Conservation (phyloP, 1,140 invertebrate genomes). For the Drosophila subpulchrella region DNA sequence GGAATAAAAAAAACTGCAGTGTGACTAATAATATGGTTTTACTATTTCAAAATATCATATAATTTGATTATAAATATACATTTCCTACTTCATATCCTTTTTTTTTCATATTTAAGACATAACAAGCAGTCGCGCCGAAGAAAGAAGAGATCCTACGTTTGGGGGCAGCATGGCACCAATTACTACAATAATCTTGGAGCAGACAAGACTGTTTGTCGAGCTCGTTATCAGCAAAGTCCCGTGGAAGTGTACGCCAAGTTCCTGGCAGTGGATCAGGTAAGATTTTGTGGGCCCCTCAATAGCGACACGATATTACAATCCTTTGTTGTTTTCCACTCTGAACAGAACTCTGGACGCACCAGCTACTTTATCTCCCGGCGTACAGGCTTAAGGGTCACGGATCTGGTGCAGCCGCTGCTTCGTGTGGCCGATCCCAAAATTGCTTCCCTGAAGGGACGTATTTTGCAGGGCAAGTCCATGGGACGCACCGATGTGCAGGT, state of each 20-base stretch:
- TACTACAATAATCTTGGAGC: conserved; percentile 86
- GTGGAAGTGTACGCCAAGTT: conserved; percentile 96
- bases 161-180: conserved; percentile 80
- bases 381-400: conserved; percentile 94
- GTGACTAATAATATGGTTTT: too few species aligned
- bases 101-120: conserved; percentile 25
- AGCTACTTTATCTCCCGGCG: conserved; percentile 95
- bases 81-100: neutral
- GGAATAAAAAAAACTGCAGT: too few species aligned
- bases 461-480: conserved; percentile 94
- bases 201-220: conserved; percentile 89
- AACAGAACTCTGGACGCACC: conserved; percentile 92
- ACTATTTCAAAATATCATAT: too few species aligned
- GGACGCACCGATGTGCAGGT: conserved; percentile 97
- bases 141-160: conserved; percentile 86
- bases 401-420: conserved; percentile 93
- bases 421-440: conserved; percentile 95
- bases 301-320: too few species aligned
- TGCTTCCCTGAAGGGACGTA: conserved; percentile 91
- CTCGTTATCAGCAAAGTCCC: conserved; percentile 95
- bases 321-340: neutral
- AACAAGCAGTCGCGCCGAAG: conserved; percentile 85
- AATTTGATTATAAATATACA: too few species aligned
- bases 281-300: neutral
- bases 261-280: conserved; percentile 92